A percentile compares a stretch with the other conserved stretches of the same genome.
These are phyloP conservation scores for Scaptomyza hsui DNA, from an alignment of 1,140 invertebrate genomes.

Conservation along the genomic window DNA sequence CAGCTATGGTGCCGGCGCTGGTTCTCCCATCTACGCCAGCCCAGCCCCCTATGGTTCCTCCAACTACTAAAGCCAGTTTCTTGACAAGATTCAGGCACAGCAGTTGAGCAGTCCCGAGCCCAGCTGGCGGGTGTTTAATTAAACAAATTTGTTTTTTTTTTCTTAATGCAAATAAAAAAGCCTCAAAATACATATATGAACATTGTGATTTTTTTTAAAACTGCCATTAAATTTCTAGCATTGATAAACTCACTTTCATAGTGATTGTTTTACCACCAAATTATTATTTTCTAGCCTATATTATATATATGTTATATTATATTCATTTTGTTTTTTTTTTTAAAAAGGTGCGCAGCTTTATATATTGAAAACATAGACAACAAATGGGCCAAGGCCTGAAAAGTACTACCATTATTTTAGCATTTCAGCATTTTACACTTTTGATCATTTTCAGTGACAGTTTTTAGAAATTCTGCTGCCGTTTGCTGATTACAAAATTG, in stretches of 20 bases:
- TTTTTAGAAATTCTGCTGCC: slow-evolving; percentile 28
- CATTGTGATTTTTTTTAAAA: neutral
- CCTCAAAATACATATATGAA: slow-evolving; percentile 28
- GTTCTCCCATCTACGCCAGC: slow-evolving; percentile 64
- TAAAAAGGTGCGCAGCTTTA: no score
- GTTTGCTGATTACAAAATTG: neutral
- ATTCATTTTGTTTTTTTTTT: neutral
- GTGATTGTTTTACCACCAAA: no score
- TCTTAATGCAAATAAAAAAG: slow-evolving; percentile 65
- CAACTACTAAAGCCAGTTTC: slow-evolving; percentile 57
- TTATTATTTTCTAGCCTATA: neutral
- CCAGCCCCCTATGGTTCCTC: slow-evolving; percentile 64
- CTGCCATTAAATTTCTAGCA: no score
- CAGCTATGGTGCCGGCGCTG: slow-evolving; percentile 54
- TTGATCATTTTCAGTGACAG: neutral
- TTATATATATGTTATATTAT: neutral
- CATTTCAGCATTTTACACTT: neutral
- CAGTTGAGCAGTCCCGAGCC: slow-evolving; percentile 16
- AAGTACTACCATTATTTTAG: slow-evolving; percentile 13
- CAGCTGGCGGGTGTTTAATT: slow-evolving; percentile 49
- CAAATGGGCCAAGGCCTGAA: slow-evolving; percentile 40
- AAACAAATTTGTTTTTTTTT: slow-evolving; percentile 59
- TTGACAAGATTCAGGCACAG: neutral
- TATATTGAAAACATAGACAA: slow-evolving; percentile 31
- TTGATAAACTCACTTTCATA: no score